phyloP scores from a whole-genome alignment of 2,888 invertebrate species.

The Orgyia antiqua region DNA sequence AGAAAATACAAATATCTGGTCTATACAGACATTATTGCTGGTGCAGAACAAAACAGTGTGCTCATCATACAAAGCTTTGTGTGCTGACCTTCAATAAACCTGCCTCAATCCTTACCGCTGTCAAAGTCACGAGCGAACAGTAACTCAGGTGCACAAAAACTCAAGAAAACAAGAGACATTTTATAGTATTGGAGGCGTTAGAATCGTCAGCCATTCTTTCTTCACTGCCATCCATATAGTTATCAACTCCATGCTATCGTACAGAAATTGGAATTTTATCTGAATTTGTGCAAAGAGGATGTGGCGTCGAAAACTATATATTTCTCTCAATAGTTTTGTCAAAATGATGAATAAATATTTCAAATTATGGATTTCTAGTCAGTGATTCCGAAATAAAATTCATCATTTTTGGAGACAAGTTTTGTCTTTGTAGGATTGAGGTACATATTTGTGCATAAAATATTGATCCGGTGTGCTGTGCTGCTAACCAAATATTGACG shows the following conservation, averaged over 20 bases:
- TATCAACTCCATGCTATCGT: conserved; percentile 68
- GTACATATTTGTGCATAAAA: conserved; percentile 41
- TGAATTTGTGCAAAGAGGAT: conserved; percentile 37
- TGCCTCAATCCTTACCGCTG: conserved; percentile 43
- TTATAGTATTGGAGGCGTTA: conserved; percentile 66
- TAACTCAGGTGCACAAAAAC: conserved; percentile 52
- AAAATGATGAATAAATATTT: conserved; percentile 43
- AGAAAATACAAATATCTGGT: conserved; percentile 18
- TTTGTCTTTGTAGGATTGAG: no score
- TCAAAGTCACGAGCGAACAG: conserved; percentile 42
- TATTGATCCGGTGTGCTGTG: conserved; percentile 52
- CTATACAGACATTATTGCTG: conserved; percentile 6
- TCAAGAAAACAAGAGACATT: conserved; percentile 50
- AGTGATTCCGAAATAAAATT: no score
- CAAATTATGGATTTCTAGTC: no score
- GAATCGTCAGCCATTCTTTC: conserved; percentile 60
- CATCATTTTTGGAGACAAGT: no score
- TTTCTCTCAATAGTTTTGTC: conserved; percentile 29
- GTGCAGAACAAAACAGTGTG: conserved; percentile 67
- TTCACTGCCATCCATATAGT: conserved; percentile 42
- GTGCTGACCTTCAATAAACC: conserved; percentile 57
- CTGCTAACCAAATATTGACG: conserved; percentile 48
- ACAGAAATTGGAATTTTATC: conserved; percentile 64
- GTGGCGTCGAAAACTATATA: conserved; percentile 26
- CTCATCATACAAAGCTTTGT: conserved; percentile 65